phyloP scores from a whole-genome alignment of 2,888 invertebrate genomes.

The Diarsia brunnea region DNA sequence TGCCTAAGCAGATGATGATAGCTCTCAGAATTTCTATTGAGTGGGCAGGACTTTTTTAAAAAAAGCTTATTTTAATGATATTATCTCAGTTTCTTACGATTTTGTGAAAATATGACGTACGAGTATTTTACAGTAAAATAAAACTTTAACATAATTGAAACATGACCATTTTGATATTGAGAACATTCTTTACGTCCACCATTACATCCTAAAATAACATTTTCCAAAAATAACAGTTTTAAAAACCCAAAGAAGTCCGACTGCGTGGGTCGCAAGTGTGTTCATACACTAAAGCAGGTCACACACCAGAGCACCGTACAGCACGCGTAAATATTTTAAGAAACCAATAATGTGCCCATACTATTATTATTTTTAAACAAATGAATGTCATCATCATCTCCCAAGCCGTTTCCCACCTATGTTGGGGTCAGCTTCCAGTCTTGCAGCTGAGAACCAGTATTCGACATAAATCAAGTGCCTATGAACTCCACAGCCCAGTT shows the following conservation, averaged over 20 bases:
- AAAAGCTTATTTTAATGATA: no score
- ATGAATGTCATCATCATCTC: neutral
- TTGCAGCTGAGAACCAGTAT: neutral
- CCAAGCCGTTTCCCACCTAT: neutral
- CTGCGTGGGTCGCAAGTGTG: constrained; percentile 38
- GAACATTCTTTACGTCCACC: neutral
- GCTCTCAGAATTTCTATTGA: no score
- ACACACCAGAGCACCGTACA: neutral
- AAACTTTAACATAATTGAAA: neutral
- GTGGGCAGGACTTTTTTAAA: no score
- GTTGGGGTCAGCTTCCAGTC: neutral
- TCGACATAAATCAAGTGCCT: neutral
- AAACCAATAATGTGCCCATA: neutral
- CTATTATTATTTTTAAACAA: neutral
- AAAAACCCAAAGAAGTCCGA: constrained; percentile 11
- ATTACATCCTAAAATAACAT: constrained; percentile 10
- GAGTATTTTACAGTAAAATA: neutral
- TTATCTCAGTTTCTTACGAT: no score
- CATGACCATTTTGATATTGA: neutral
- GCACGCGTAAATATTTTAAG: neutral
- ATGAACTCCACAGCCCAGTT: no score
- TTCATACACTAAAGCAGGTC: constrained; percentile 24
- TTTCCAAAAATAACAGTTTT: neutral
- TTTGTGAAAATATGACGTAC: neutral
- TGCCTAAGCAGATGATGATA: no score